phyloP scores from a whole-genome alignment of 2,888 invertebrate species.

The Synergus laeviventris region DNA sequence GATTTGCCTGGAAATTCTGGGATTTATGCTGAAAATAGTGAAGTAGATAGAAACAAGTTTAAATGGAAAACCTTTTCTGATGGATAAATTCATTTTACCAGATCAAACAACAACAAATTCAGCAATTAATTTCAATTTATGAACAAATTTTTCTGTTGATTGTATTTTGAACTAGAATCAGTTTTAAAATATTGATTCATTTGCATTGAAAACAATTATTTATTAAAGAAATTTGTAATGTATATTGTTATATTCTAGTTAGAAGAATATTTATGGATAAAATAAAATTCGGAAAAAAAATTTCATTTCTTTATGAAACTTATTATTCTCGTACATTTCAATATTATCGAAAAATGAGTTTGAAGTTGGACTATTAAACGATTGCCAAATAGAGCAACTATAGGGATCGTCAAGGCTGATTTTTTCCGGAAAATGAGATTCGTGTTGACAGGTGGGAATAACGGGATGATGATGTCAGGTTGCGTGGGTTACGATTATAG shows the following conservation, averaged over 20 bases:
- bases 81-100: neutral
- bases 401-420: conserved; percentile 45
- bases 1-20: neutral
- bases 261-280: no score
- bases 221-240: no score
- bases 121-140: neutral
- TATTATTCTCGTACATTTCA: no score
- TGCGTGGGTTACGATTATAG: conserved; percentile 69
- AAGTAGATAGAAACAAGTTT: neutral
- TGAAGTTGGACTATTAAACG: neutral
- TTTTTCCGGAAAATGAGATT: conserved; percentile 52
- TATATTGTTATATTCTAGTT: no score
- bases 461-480: conserved; percentile 69
- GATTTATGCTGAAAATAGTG: neutral
- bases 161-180: no score
- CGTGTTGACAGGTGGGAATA: conserved; percentile 63
- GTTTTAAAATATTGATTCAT: no score
- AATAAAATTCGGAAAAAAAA: no score
- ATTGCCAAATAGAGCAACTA: conserved; percentile 44
- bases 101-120: neutral
- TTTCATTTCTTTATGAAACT: no score
- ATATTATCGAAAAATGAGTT: no score
- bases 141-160: no score
- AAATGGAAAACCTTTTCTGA: neutral
- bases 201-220: no score